These are phyloP conservation scores for Poecile montanus DNA, from an alignment of 2,797 vertebrate genomes.

Conservation along the genomic window DNA sequence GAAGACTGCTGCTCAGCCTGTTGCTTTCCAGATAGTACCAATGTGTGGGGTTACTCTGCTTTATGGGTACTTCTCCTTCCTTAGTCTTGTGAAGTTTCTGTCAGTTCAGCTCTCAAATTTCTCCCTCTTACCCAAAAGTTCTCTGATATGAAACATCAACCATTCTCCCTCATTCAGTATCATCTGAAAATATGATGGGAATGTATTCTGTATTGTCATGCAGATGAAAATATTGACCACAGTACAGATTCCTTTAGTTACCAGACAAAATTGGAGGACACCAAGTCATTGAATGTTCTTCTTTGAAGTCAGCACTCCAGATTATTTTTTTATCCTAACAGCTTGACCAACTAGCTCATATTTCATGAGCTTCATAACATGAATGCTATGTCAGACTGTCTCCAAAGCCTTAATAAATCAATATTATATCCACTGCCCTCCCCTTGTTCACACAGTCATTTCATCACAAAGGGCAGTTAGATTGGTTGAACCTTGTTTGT, in stretches of 20 bases:
- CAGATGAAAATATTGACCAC: neutral
- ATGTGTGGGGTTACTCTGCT: neutral
- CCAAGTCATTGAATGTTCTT: neutral
- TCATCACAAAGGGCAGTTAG: neutral
- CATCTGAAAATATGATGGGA: neutral
- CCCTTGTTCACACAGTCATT: neutral
- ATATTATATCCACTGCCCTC: neutral
- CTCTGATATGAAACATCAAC: neutral
- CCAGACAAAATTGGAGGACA: neutral
- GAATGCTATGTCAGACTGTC: neutral
- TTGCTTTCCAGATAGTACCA: neutral
- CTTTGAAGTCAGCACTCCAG: neutral
- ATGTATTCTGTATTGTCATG: neutral
- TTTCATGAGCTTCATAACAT: neutral
- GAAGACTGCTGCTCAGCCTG: neutral
- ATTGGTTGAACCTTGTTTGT: neutral
- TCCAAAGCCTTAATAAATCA: neutral
- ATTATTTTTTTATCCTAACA: neutral
- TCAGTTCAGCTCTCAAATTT: neutral
- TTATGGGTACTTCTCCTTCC: neutral
- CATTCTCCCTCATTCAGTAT: neutral
- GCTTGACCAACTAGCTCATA: neutral
- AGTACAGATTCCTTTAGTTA: neutral
- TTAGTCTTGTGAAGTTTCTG: neutral
- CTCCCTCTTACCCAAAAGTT: neutral